Percentiles rank a stretch among this genome's conserved stretches.
These are phyloP conservation scores for Synergus japonicus DNA, from an alignment of 2,888 invertebrate species.

Conservation along the genomic window DNA sequence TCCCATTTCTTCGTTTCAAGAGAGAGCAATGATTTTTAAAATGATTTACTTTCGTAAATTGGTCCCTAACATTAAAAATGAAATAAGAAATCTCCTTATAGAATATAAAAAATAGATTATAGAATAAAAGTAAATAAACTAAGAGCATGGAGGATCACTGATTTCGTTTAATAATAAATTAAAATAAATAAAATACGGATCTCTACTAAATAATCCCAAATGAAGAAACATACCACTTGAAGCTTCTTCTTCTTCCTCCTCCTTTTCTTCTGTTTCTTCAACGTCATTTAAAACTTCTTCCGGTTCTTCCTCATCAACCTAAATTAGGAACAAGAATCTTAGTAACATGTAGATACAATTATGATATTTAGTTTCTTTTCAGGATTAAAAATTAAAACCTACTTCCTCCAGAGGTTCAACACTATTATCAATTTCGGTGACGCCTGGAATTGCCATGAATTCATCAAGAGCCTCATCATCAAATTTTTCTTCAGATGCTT, in stretches of 20 bases:
- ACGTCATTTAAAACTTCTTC: slow-evolving; percentile 70
- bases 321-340: slow-evolving; percentile 27
- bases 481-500: neutral
- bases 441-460: slow-evolving; percentile 63
- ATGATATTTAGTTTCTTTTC: slow-evolving; percentile 6
- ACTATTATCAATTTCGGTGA: slow-evolving; percentile 69
- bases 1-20: slow-evolving; percentile 50
- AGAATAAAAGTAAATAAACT: slow-evolving; percentile 11
- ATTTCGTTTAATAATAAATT: slow-evolving; percentile 25
- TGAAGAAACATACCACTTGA: slow-evolving; percentile 66
- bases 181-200: slow-evolving; percentile 1
- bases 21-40: slow-evolving; percentile 41
- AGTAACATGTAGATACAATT: slow-evolving; percentile 22
- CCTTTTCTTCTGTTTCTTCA: slow-evolving; percentile 68
- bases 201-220: slow-evolving; percentile 15
- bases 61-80: slow-evolving; percentile 21
- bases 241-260: slow-evolving; percentile 71
- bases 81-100: neutral
- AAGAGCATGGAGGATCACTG: slow-evolving; percentile 67
- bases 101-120: neutral
- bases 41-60: neutral
- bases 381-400: slow-evolving; percentile 51
- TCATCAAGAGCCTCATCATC: slow-evolving; percentile 63
- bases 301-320: slow-evolving; percentile 68
- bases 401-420: slow-evolving; percentile 74